Evolutionary conservation across 2,888 invertebrate species (phyloP), one percentile per base, ranked within the genome.

Genomic region (Meghimatium bilineatum): DNA sequence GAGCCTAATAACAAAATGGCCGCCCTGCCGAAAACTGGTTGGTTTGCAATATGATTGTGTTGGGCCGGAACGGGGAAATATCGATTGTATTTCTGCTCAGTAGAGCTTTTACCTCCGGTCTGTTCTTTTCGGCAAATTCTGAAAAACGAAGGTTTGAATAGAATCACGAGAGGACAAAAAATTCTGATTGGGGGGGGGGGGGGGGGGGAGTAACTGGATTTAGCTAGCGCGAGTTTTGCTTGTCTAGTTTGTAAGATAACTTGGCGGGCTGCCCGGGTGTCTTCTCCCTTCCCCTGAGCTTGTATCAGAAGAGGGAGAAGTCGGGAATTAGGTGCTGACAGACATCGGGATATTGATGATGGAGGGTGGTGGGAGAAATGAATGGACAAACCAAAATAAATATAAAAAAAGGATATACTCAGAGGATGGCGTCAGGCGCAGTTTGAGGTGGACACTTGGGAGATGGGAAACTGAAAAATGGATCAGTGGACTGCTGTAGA

Each of bases 201-300:
- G 2, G 32, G 8, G 32, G 32, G 20, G 29, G 29, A 71, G 81
- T 75, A 75, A 81, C 83, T 44, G 77, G 83, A 56, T 60, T 60
- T 6, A 71, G 77, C 82, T 56, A 82, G 82, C 82, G 32, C 60
- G 60, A 49, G 36, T 10, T 82, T 67, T 52, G 76, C 69, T 76
- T 67, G 75, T 82, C 34, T 75, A 75, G 66, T 44, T 32, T 74
- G 66, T 74, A 23, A 60, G 75, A 74, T 38, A 67, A 75, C 56
- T 83, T 86, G 86, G 86, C 82, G 29, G 80, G 0, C 8, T n/a
- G 77, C 71, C 32, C 56, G 20, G 52, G 38, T 52, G 49, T 67
- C 23, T 56, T 63, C 44, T 66, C 49, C 56, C 56, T 56, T 23
- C 20, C 56, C 20, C 23, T 12, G 17, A 3, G 23, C 20, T 6